Evolutionary conservation across 1,140 invertebrate genomes (phyloP).

Genomic region (Parapsyche elsis): DNA sequence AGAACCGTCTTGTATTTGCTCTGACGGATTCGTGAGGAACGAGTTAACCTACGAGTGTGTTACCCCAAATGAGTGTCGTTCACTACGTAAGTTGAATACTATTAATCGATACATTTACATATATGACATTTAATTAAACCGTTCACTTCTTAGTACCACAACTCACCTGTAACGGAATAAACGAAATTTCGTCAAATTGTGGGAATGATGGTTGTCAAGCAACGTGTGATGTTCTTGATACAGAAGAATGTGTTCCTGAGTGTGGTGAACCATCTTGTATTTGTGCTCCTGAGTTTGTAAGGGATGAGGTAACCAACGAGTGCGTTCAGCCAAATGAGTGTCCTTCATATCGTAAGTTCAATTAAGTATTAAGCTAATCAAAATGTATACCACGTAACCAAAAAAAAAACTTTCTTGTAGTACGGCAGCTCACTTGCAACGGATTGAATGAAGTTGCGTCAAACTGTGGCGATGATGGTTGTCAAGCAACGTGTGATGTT

Average conservation of each 20-base stretch:
- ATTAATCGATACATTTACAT: no score
- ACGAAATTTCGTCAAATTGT: not conserved
- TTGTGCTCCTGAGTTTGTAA: not conserved
- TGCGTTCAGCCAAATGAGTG: not conserved
- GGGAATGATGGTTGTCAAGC: not conserved
- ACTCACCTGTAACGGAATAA: not conserved
- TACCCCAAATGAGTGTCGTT: no score
- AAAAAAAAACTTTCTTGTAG: not conserved
- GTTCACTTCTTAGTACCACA: not conserved
- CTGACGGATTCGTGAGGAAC: slow-evolving; percentile 24
- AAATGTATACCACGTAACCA: not conserved
- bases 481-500: not conserved
- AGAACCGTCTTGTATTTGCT: slow-evolving; percentile 30
- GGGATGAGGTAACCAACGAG: not conserved
- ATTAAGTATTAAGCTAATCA: no score
- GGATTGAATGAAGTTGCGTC: not conserved
- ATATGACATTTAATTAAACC: no score
- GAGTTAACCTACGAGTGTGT: not conserved
- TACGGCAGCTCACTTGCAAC: not conserved
- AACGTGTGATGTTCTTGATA: not conserved
- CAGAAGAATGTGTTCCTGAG: not conserved
- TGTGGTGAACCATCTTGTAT: not conserved
- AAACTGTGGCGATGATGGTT: slow-evolving; percentile 3
- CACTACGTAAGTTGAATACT: no score
- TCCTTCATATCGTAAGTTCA: not conserved